Evolutionary conservation across 1,140 invertebrate genomes (phyloP).

Genomic region (Eriocheir sinensis): DNA sequence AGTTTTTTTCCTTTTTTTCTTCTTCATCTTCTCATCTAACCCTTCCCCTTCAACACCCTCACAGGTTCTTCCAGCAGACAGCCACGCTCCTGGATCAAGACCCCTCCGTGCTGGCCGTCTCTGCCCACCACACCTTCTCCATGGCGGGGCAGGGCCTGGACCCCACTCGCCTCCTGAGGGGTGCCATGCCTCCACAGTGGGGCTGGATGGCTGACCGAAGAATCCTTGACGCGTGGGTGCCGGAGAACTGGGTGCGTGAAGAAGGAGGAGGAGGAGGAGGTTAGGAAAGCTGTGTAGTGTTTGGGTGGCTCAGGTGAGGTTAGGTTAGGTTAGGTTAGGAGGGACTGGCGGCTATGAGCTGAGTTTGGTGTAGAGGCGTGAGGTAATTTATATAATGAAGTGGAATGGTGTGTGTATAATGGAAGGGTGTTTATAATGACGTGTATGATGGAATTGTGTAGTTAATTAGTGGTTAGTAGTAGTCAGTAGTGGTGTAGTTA

Average conservation of each 20-base stretch:
- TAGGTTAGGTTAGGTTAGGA: too few species aligned
- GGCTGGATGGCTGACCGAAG: constrained; percentile 56
- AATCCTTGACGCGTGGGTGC: constrained; percentile 42
- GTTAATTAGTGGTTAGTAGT: too few species aligned
- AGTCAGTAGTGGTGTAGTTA: too few species aligned
- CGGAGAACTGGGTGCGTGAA: constrained; percentile 55
- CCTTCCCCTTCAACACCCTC: too few species aligned
- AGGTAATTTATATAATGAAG: too few species aligned
- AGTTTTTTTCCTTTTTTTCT: neutral
- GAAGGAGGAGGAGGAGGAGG: neutral
- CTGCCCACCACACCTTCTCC: constrained; percentile 42
- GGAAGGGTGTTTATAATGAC: too few species aligned
- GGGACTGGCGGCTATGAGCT: too few species aligned
- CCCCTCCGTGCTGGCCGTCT: constrained; percentile 43
- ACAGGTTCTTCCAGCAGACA: constrained; percentile 68
- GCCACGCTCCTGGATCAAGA: constrained; percentile 44
- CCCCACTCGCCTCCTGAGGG: constrained; percentile 44
- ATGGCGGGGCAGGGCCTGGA: constrained; percentile 38
- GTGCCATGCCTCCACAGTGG: constrained; percentile 61
- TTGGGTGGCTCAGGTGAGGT: too few species aligned
- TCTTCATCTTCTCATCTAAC: neutral
- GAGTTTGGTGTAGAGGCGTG: too few species aligned
- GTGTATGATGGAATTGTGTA: too few species aligned
- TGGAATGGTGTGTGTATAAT: too few species aligned
- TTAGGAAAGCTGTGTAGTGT: too few species aligned